A percentile compares a stretch with the other conserved stretches of the same genome.
Conservation (phyloP, 2,113 vertebrate species). For the Heterocephalus glaber region DNA sequence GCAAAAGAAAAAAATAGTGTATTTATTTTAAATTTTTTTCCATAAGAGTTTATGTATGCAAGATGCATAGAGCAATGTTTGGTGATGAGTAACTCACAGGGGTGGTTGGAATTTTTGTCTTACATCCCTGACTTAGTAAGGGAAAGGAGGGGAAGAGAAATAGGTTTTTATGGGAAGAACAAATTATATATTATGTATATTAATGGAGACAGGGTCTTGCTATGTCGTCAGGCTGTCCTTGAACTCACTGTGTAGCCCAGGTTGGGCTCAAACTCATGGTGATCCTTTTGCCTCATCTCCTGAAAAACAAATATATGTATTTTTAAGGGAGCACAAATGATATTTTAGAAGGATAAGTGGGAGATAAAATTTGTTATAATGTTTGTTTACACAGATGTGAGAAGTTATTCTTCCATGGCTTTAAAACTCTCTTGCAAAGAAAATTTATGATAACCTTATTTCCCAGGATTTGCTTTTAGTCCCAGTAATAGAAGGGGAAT, state of each 20-base stretch:
- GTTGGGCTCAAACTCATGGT: neutral
- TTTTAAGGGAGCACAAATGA: neutral
- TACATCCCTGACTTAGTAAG: neutral
- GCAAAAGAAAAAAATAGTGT: neutral
- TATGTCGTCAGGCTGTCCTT: neutral
- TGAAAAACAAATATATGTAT: neutral
- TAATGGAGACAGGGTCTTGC: neutral
- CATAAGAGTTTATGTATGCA: neutral
- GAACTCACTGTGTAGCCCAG: no score
- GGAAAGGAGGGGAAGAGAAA: neutral
- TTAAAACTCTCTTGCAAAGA: neutral
- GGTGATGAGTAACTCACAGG: neutral
- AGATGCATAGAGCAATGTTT: neutral
- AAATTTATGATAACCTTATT: neutral
- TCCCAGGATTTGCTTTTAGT: slow-evolving; percentile 7
- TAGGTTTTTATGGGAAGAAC: neutral
- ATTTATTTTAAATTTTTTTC: neutral
- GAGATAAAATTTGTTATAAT: neutral
- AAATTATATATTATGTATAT: neutral
- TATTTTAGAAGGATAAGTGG: slow-evolving; percentile 12
- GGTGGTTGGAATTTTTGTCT: neutral
- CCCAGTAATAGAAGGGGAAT: neutral
- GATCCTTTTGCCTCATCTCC: neutral
- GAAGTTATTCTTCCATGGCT: neutral
- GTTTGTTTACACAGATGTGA: neutral